Conservation (phyloP, 2,888 invertebrate genomes). For the Zele albiditarsus region DNA sequence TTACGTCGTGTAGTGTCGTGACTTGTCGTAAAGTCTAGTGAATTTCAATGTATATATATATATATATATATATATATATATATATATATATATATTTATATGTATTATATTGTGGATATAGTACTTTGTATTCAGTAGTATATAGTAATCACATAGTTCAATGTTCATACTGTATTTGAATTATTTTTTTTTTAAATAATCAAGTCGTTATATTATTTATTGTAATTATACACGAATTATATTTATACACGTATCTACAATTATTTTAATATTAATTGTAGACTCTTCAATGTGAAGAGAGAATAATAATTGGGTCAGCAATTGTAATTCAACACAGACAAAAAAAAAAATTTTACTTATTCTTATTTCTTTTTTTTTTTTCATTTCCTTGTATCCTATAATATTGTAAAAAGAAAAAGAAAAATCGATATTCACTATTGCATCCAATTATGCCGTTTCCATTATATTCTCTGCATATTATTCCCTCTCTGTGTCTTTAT, state of each 20-base stretch:
- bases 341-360: not conserved
- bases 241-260: not conserved
- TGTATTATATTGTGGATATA: constrained; percentile 29
- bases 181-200: constrained; percentile 8
- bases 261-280: not conserved
- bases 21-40: constrained; percentile 18
- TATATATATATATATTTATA: constrained; percentile 16
- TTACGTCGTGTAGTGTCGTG: constrained; percentile 30
- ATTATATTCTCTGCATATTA: constrained; percentile 25
- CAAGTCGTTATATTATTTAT: not conserved
- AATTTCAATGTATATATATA: constrained; percentile 14
- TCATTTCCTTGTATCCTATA: not conserved
- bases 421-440: constrained; percentile 13
- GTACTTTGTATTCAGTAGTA: constrained; percentile 16
- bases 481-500: constrained; percentile 16
- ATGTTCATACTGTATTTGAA: constrained; percentile 38
- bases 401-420: constrained; percentile 22
- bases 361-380: not conserved
- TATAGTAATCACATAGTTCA: constrained; percentile 39
- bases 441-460: constrained; percentile 21
- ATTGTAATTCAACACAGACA: not conserved
- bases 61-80: constrained; percentile 22
- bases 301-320: constrained; percentile 1
- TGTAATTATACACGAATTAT: not conserved
- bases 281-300: not conserved